Percentiles rank a stretch among this genome's conserved stretches.
These are phyloP conservation scores for Eubasilissa splendida DNA, from an alignment of 2,888 invertebrate genomes.

Conservation along the genomic window DNA sequence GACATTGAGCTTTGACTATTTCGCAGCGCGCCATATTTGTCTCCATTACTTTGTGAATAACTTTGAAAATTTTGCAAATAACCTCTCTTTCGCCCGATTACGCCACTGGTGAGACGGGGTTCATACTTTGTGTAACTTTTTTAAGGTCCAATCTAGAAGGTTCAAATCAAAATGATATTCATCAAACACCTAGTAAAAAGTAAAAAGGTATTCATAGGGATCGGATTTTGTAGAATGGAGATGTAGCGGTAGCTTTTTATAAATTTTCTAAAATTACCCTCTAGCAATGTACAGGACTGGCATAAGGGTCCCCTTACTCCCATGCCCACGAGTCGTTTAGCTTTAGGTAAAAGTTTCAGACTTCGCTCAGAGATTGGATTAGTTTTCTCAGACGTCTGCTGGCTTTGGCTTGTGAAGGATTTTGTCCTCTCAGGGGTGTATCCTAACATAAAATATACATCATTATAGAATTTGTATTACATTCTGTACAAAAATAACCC, in stretches of 20 bases:
- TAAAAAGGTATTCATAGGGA: not conserved
- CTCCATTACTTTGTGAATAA: not conserved
- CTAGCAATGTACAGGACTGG: not conserved
- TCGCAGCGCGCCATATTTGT: no score
- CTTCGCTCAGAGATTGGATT: constrained; percentile 55
- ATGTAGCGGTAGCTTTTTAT: not conserved
- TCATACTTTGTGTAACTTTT: constrained; percentile 46
- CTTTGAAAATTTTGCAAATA: constrained; percentile 21
- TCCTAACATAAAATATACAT: not conserved
- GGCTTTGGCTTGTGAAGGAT: constrained; percentile 15
- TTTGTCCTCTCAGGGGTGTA: constrained; percentile 27
- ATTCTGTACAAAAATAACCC: not conserved
- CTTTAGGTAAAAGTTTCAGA: constrained; percentile 52
- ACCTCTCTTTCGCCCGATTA: constrained; percentile 39
- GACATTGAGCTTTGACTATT: no score
- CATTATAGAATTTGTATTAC: not conserved
- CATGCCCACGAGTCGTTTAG: constrained; percentile 34
- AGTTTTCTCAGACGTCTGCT: constrained; percentile 48
- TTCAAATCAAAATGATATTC: not conserved
- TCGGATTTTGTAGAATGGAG: not conserved
- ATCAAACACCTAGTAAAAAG: not conserved
- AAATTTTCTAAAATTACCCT: not conserved
- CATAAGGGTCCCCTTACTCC: constrained; percentile 16
- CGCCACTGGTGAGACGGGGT: constrained; percentile 44
- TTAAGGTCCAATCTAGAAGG: constrained; percentile 24